Base-by-base conservation (phyloP, 2,113 vertebrate genomes). In the Elachura formosa region DNA sequence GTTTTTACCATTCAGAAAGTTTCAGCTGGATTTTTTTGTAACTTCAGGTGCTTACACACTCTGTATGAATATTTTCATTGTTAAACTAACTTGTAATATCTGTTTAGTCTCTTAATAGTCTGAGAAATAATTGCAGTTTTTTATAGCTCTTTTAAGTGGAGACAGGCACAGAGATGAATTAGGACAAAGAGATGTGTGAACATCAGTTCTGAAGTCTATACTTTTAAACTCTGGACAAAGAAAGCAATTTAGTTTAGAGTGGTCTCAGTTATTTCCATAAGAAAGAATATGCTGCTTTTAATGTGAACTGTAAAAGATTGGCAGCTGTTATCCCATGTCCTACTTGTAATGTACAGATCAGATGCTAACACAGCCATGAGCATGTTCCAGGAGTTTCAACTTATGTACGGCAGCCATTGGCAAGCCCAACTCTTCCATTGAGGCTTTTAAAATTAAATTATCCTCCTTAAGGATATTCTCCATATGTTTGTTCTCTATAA, bases 1-100 rank as follows among this genome's bases (percentile, higher is more conserved):
- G 34, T 75, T 96, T 90, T 86, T 86, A 75, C 34, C 15, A 56
- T 61, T 93, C 48, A 73, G 80, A 91, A 96, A 97, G 89, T 67
- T 92, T 12, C 21, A 58, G 24, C 34, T 93, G 17, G 21, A 36
- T 20, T 87, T 93, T 22, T 85, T 93, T 89, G 48, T 48, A 77
- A 82, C 64, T 72, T 79, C 29, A 83, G 54, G 38, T 62, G 76
- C 56, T 85, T 72, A 43, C 23, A 18, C 62, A 68, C 43, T 62
- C 29, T 77, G 14, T 72, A 46, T 84, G 40, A 46, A 34, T 56
- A 58, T 82, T 96, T 83, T 84, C 29, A 78, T 92, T 69, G 62
- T 86, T 87, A 71, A 95, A 77, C 9, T 33, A 80, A 68, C 69
- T 91, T 22, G 40, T 79, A 66, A 84, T 52, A 58, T 94, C 62